Percentiles rank a stretch among this genome's conserved stretches.
phyloP scores from a whole-genome alignment of 2,888 invertebrate species.

The Andrena camellia region DNA sequence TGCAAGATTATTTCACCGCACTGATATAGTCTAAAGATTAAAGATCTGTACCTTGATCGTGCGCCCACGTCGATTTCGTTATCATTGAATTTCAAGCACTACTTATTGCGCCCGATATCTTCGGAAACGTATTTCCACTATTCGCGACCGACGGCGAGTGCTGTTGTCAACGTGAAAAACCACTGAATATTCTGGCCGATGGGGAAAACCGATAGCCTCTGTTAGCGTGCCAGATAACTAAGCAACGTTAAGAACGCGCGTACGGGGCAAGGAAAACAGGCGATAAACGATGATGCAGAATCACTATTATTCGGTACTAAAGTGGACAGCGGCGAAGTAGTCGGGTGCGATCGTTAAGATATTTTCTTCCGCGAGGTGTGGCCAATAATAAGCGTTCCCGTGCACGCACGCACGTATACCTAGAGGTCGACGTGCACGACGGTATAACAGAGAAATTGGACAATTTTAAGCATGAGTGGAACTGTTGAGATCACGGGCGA shows the following conservation, averaged over 20 bases:
- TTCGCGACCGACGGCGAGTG: background rate
- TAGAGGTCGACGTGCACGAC: background rate
- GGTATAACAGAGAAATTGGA: slow-evolving; percentile 58
- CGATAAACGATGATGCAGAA: slow-evolving; percentile 28
- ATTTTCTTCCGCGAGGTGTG: slow-evolving; percentile 53
- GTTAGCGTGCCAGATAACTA: slow-evolving; percentile 16
- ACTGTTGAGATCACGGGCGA: slow-evolving; percentile 40
- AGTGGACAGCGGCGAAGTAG: slow-evolving; percentile 16
- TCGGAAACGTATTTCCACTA: background rate
- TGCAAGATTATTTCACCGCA: background rate
- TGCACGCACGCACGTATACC: slow-evolving; percentile 21
- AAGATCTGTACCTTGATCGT: background rate
- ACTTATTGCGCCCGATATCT: background rate
- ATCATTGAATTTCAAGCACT: background rate
- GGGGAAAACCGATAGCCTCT: background rate
- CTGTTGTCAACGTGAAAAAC: background rate
- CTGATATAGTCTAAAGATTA: background rate
- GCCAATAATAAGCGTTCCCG: slow-evolving; percentile 50
- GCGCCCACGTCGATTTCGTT: background rate
- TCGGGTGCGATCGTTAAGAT: slow-evolving; percentile 37
- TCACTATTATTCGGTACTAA: slow-evolving; percentile 20
- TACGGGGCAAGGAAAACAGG: slow-evolving; percentile 3
- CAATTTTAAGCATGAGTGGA: slow-evolving; percentile 58
- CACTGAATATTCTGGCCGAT: background rate
- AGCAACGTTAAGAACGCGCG: slow-evolving; percentile 1